Conservation (phyloP, 2,888 invertebrate species). For the Pseudoips prasinana region DNA sequence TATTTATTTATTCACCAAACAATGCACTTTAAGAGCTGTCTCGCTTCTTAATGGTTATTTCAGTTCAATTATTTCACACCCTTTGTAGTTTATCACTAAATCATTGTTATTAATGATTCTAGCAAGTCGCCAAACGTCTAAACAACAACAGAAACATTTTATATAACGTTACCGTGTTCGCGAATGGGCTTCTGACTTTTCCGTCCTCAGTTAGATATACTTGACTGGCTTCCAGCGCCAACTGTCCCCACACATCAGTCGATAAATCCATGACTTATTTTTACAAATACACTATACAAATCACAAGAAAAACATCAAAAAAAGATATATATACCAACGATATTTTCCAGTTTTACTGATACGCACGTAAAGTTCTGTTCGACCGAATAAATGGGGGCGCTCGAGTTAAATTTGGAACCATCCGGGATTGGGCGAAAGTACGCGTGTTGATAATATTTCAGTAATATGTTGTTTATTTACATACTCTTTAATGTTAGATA, state of each 20-base stretch:
- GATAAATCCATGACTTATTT: slow-evolving; percentile 83
- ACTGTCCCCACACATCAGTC: slow-evolving; percentile 93
- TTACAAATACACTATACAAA: slow-evolving; percentile 28
- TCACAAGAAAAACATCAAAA: slow-evolving; percentile 33
- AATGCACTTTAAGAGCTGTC: too few relatives aligned
- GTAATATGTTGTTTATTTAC: slow-evolving; percentile 38
- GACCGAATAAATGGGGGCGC: slow-evolving; percentile 63
- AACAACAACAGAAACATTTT: slow-evolving; percentile 26
- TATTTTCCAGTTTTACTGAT: slow-evolving; percentile 50
- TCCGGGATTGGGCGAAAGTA: slow-evolving; percentile 59
- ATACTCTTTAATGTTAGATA: slow-evolving; percentile 22
- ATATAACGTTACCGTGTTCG: slow-evolving; percentile 87
- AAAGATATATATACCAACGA: slow-evolving; percentile 29
- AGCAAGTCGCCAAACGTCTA: slow-evolving; percentile 1
- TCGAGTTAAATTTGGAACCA: slow-evolving; percentile 77
- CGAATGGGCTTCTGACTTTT: slow-evolving; percentile 89
- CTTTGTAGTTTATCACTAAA: too few relatives aligned
- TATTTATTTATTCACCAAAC: too few relatives aligned
- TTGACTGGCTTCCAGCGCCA: slow-evolving; percentile 93
- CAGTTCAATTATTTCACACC: too few relatives aligned
- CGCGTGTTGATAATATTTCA: slow-evolving; percentile 46
- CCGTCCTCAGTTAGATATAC: slow-evolving; percentile 92
- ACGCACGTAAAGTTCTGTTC: slow-evolving; percentile 55
- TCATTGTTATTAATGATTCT: too few relatives aligned
- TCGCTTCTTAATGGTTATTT: too few relatives aligned